Conservation (phyloP, 2,113 vertebrate species). For the Aleadryas rufinucha region DNA sequence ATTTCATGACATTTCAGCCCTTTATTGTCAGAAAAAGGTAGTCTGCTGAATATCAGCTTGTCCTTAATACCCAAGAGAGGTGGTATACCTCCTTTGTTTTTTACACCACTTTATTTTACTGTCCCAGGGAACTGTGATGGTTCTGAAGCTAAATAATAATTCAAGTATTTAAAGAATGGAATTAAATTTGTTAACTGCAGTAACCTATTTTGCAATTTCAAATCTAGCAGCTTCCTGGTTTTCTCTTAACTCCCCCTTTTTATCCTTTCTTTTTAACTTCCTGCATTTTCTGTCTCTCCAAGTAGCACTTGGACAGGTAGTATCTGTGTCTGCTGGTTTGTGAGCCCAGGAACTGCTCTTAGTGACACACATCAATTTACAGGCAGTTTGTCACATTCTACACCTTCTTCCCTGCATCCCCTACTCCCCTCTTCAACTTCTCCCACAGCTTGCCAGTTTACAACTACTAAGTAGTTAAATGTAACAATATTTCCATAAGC, state of each 20-base stretch:
- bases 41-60: background rate
- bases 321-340: background rate
- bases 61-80: background rate
- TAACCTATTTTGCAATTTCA: background rate
- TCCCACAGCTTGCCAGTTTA: background rate
- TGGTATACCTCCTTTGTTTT: background rate
- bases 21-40: background rate
- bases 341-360: background rate
- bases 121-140: background rate
- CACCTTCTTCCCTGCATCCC: background rate
- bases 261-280: background rate
- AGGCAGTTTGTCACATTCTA: background rate
- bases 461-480: background rate
- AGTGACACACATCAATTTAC: background rate
- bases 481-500: background rate
- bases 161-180: background rate
- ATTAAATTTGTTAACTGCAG: background rate
- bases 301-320: background rate
- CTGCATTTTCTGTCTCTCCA: background rate
- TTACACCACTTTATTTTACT: background rate
- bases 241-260: background rate
- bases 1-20: background rate
- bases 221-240: background rate
- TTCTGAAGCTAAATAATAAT: background rate
- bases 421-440: accelerated